These are phyloP conservation scores for Drosophila albomicans DNA, from an alignment of 1,140 invertebrate species.

Conservation along the genomic window DNA sequence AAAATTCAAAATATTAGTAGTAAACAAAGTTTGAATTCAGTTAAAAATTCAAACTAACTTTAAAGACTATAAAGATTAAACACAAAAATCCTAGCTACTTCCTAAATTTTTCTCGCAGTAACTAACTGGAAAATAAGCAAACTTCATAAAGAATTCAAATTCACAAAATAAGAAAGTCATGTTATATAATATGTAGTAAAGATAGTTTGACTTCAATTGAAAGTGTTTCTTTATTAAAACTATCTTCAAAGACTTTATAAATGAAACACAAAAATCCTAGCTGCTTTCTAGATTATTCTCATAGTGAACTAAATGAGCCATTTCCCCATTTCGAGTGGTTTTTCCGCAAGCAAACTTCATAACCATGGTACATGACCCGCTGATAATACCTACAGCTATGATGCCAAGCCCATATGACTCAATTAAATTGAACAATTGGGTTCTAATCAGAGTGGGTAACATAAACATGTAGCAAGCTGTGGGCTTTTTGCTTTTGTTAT, in stretches of 20 bases:
- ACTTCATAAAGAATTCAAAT: no score
- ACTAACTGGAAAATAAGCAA: not conserved
- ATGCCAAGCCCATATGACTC: conserved; percentile 59
- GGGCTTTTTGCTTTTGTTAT: not conserved
- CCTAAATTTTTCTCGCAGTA: not conserved
- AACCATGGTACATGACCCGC: not conserved
- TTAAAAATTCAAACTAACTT: no score
- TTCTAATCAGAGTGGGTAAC: conserved; percentile 44
- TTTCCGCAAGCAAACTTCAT: not conserved
- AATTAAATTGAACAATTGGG: conserved; percentile 76
- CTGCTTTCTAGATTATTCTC: not conserved
- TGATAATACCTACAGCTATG: conserved; percentile 35
- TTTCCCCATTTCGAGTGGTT: not conserved
- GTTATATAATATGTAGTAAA: no score
- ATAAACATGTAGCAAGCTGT: conserved; percentile 13
- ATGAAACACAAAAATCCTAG: no score
- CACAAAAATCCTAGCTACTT: not conserved
- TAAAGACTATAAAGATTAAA: no score
- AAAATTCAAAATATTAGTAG: no score
- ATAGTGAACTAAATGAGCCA: not conserved
- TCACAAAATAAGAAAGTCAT: no score
- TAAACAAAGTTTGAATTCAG: no score
- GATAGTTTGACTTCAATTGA: no score
- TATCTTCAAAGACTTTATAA: no score
- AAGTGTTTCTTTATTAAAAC: no score